Conservation (phyloP, 2,888 invertebrate genomes). For the Hydroisotoma schaefferi region DNA sequence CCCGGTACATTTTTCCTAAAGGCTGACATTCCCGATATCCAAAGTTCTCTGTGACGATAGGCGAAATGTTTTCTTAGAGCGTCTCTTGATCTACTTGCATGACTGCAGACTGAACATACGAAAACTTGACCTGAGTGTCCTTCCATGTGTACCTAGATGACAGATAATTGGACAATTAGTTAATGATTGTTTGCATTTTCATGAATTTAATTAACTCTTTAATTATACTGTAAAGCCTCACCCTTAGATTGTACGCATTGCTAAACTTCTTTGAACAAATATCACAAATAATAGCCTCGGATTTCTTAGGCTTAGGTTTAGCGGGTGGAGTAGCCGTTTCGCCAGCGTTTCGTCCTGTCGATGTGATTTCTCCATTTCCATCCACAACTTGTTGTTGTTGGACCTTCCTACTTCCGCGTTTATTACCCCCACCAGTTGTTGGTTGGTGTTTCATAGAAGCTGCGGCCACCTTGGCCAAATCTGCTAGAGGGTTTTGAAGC, state of each 20-base stretch:
- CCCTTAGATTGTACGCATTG: constrained; percentile 84
- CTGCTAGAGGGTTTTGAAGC: constrained; percentile 45
- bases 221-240: constrained; percentile 23
- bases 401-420: constrained; percentile 39
- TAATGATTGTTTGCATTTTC: neutral
- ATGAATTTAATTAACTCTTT: neutral
- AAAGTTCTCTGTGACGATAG: constrained; percentile 55
- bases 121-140: constrained; percentile 84
- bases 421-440: constrained; percentile 34
- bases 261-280: constrained; percentile 83
- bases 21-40: constrained; percentile 48
- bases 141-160: constrained; percentile 68
- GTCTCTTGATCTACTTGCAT: constrained; percentile 81
- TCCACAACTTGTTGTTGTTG: constrained; percentile 42
- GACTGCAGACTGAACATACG: constrained; percentile 80
- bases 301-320: constrained; percentile 47
- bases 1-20: constrained; percentile 48
- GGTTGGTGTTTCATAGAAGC: constrained; percentile 42
- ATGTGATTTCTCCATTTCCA: constrained; percentile 46
- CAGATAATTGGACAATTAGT: neutral
- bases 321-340: constrained; percentile 41
- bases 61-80: constrained; percentile 84
- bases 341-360: constrained; percentile 42
- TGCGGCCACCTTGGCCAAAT: constrained; percentile 47
- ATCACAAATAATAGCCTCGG: constrained; percentile 61